Conservation (phyloP, 64 coral and sea anemone genomes). For the Anthopleura sola region DNA sequence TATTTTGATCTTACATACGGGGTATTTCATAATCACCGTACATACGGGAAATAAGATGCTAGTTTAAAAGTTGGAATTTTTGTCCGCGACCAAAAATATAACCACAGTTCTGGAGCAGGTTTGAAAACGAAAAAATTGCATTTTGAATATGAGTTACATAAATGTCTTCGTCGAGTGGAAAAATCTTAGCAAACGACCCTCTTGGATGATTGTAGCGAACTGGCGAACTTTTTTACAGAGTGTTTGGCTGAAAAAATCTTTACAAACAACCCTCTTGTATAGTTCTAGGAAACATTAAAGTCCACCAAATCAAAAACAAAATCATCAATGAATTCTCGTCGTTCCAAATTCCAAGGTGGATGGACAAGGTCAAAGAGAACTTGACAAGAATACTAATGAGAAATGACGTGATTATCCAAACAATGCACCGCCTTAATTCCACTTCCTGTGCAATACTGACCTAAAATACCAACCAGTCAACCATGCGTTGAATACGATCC, state of each 20-base stretch:
- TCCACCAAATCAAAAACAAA: no score
- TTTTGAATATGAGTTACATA: background rate
- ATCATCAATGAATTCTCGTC: background rate
- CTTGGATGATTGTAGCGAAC: no score
- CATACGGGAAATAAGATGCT: background rate
- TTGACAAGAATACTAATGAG: slow-evolving; percentile 2
- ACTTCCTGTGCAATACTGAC: background rate
- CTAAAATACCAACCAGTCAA: background rate
- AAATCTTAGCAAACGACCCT: no score
- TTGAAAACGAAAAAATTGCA: background rate
- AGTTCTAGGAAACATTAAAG: no score
- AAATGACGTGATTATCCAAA: background rate
- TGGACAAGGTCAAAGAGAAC: background rate
- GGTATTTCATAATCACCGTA: background rate
- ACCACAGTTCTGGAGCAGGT: no score
- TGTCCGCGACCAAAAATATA: background rate
- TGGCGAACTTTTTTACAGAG: no score
- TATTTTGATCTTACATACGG: background rate
- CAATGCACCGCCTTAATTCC: background rate
- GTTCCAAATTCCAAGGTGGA: slow-evolving; percentile 1
- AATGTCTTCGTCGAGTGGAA: no score
- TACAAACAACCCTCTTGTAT: no score
- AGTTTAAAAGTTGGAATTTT: background rate
- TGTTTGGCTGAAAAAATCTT: no score
- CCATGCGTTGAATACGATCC: background rate